Evolutionary conservation across 2,113 vertebrate species (phyloP).

Genomic region (Vireo altiloquus): DNA sequence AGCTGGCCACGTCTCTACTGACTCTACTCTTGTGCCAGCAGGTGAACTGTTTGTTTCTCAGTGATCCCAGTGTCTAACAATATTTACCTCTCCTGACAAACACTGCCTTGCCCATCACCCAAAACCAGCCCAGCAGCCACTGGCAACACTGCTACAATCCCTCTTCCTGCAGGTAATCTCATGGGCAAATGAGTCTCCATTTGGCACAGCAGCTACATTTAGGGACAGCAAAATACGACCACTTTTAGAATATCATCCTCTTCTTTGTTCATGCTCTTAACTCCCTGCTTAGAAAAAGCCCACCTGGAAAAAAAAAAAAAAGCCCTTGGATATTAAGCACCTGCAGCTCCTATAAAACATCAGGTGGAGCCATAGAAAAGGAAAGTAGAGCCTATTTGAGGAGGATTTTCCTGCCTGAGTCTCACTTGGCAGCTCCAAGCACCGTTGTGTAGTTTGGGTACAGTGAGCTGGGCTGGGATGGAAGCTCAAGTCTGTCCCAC

Average conservation of each 20-base stretch:
- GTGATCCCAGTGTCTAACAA: not conserved
- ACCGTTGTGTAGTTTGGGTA: not conserved
- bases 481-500: not conserved
- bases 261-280: not conserved
- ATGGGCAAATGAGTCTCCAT: not conserved
- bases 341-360: not conserved
- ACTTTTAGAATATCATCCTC: not conserved
- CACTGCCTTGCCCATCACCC: not conserved
- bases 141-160: not conserved
- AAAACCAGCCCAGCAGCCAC: not conserved
- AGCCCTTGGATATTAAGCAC: not conserved
- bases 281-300: not conserved
- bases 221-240: not conserved
- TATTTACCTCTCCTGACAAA: not conserved
- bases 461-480: not conserved
- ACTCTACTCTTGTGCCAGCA: not conserved
- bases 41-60: not conserved
- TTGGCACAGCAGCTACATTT: not conserved
- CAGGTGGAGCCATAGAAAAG: not conserved
- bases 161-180: not conserved
- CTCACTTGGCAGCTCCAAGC: not conserved
- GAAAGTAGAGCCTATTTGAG: not conserved
- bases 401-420: not conserved
- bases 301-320: not conserved
- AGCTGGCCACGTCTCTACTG: not conserved